Conservation (phyloP, 2,888 invertebrate species). For the Eulithis prunata region DNA sequence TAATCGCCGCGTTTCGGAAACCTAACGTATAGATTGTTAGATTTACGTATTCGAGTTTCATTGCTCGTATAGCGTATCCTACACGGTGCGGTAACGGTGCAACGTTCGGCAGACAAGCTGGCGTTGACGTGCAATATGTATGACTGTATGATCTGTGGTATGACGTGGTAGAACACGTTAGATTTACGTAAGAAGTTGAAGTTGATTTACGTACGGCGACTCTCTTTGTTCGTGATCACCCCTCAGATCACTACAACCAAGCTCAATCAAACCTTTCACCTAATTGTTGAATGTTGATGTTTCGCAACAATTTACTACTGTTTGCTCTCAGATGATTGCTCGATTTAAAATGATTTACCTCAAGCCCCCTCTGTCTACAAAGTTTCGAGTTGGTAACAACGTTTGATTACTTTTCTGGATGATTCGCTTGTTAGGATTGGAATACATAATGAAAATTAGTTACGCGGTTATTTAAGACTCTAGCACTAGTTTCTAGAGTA, state of each 20-base stretch:
- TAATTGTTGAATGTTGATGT: slow-evolving; percentile 4
- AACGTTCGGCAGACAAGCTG: too few relatives aligned
- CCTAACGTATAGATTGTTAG: too few relatives aligned
- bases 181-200: too few relatives aligned
- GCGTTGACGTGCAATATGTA: too few relatives aligned
- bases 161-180: too few relatives aligned
- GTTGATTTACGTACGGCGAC: too few relatives aligned
- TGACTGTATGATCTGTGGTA: too few relatives aligned
- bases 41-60: too few relatives aligned
- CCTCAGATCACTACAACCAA: not conserved
- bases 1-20: too few relatives aligned
- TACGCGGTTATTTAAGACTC: not conserved
- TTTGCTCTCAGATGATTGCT: slow-evolving; percentile 1
- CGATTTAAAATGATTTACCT: slow-evolving; percentile 11
- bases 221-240: not conserved
- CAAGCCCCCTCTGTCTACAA: not conserved
- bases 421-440: slow-evolving; percentile 4
- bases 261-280: not conserved
- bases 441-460: not conserved
- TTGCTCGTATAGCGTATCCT: too few relatives aligned
- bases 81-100: too few relatives aligned
- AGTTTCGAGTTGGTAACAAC: slow-evolving; percentile 1
- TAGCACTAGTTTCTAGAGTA: too few relatives aligned
- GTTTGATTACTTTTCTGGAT: slow-evolving; percentile 9
- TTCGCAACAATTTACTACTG: slow-evolving; percentile 3